Evolutionary conservation across 2,113 vertebrate genomes (phyloP), one percentile per base, ranked within the genome.

Genomic region (Coreoperca whiteheadi): DNA sequence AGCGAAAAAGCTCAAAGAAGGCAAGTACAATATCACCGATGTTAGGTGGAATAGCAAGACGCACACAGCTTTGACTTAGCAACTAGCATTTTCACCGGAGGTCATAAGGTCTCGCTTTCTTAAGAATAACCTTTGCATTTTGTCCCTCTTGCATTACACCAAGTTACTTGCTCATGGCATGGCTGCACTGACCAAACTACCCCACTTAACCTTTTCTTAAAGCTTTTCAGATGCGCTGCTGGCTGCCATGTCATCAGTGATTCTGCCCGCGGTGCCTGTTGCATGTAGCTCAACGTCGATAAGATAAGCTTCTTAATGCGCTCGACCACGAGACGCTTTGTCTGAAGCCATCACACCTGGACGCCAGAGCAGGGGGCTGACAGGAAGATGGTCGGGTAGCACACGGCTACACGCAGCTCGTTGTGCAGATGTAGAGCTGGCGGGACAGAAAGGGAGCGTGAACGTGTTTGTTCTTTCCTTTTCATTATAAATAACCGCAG

Each of bases 211-310:
- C 14, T 51, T 12, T 34, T 25, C 3, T 8, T 25, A 65, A 34
- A 48, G 63, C 63, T 77, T 77, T 25, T 77, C 34, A 46, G 25
- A 32, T 23, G 61, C 37, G 32, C 18, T 65, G n/a, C 34, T 66
- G 61, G 37, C 28, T 46, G 64, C 32, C n/a, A 15, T 64, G 5
- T 77, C 6, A 30, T 8, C n/a, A 25, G 25, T 54, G 39, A n/a
- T 1, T 53, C 39, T 57, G 48, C 54, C 60, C 67, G 61, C 67
- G 14, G 14, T 54, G 79, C 54, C 66, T 83, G 59, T 54, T 48
- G 85, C 86, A 81, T 84, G 73, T 70, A 30, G 56, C 23, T 59
- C n/a, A 56, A 37, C 51, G 48, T 61, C 53, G 74, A 9, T 34
- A 54, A 59, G 20, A 65, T 41, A 30, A 48, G 43, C 41, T 43